Percentiles rank a stretch among this genome's conserved stretches.
phyloP scores from a whole-genome alignment of 2,797 vertebrate genomes.

The Scomberomorus guttatus region DNA sequence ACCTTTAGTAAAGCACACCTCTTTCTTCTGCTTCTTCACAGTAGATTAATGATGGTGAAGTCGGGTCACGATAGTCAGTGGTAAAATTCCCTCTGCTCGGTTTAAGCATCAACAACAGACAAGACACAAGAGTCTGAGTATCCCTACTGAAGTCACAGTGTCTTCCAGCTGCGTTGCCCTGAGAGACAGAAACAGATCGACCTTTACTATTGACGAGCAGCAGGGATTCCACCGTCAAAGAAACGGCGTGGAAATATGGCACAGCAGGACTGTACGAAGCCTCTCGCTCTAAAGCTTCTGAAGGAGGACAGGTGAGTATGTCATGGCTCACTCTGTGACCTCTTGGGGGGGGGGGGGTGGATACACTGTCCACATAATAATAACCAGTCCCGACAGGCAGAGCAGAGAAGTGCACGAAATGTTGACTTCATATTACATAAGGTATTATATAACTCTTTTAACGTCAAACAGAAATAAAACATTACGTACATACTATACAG shows the following conservation, averaged over 20 bases:
- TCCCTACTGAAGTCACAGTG: not conserved
- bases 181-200: not conserved
- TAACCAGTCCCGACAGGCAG: not conserved
- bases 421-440: not conserved
- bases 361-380: not conserved
- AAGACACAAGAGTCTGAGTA: too few species aligned
- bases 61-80: not conserved
- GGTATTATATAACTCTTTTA: not conserved
- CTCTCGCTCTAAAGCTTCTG: not conserved
- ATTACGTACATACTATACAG: too few species aligned
- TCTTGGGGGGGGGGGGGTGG: not conserved
- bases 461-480: not conserved
- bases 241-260: too few species aligned
- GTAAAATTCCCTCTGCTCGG: not conserved
- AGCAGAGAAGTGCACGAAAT: not conserved
- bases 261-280: too few species aligned
- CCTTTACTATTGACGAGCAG: constrained; percentile 11
- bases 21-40: not conserved
- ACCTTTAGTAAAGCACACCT: not conserved
- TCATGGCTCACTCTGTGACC: not conserved
- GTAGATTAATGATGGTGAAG: not conserved
- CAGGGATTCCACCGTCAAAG: not conserved
- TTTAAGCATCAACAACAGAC: not conserved
- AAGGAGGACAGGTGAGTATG: not conserved
- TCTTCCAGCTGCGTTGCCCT: not conserved